Evolutionary conservation across 2,888 invertebrate species (phyloP).

Genomic region (Keiferia lycopersicella): DNA sequence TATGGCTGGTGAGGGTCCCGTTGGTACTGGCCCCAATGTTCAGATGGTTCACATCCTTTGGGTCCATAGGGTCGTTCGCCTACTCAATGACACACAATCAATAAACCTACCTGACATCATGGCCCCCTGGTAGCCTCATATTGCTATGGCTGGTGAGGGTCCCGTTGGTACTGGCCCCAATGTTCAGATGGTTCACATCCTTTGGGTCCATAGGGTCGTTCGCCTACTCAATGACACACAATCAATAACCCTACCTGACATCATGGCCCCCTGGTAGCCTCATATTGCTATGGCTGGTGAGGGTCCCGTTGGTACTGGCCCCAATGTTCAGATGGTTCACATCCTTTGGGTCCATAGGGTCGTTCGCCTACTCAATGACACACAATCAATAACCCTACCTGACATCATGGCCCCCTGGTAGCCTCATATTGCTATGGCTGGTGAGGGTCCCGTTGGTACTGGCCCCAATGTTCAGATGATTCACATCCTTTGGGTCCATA

Average conservation of each 20-base stretch:
- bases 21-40: constrained; percentile 44
- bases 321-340: constrained; percentile 78
- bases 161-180: constrained; percentile 46
- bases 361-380: no score
- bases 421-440: constrained; percentile 34
- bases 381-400: no score
- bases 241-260: no score
- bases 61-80: no score
- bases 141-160: constrained; percentile 44
- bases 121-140: constrained; percentile 34
- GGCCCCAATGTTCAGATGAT: constrained; percentile 66
- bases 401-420: constrained; percentile 33
- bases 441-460: constrained; percentile 52
- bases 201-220: no score
- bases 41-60: constrained; percentile 89
- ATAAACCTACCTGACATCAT: constrained; percentile 32
- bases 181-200: constrained; percentile 84
- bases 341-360: no score
- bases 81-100: no score
- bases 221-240: no score
- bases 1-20: constrained; percentile 47
- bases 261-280: constrained; percentile 34
- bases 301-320: constrained; percentile 48
- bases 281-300: constrained; percentile 39
- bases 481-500: no score